Conservation (phyloP, 1,140 invertebrate species). For the Ceratoteleas bidentatus region DNA sequence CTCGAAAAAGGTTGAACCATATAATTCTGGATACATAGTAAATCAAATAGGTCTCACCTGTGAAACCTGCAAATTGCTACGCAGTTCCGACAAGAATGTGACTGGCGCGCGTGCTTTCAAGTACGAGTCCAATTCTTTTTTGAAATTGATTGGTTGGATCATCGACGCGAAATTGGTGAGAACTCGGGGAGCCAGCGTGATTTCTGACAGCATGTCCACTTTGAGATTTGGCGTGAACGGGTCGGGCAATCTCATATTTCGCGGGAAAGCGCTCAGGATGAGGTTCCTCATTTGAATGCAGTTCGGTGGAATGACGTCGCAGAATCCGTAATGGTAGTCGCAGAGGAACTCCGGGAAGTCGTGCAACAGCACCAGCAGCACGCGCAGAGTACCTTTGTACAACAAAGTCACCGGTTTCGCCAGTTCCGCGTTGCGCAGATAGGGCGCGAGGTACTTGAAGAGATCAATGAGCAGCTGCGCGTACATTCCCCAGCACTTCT, state of each 20-base stretch:
- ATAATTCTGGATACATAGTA: too few species aligned
- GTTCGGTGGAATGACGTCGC: slow-evolving; percentile 99
- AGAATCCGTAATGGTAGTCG: slow-evolving; percentile 99
- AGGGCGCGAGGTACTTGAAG: slow-evolving; percentile 98
- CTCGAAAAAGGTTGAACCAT: too few species aligned
- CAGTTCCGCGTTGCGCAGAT: slow-evolving; percentile 97
- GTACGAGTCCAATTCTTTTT: slow-evolving; percentile 98
- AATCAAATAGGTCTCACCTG: slow-evolving; percentile 81
- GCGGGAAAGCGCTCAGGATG: slow-evolving; percentile 97
- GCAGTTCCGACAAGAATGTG: slow-evolving; percentile 95
- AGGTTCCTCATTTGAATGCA: slow-evolving; percentile 99
- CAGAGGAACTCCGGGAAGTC: slow-evolving; percentile 99
- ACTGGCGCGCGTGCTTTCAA: slow-evolving; percentile 96
- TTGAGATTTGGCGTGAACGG: slow-evolving; percentile 99
- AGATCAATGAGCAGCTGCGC: slow-evolving; percentile 96
- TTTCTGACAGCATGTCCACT: slow-evolving; percentile 95
- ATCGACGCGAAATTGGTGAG: slow-evolving; percentile 93
- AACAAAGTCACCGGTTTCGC: slow-evolving; percentile 95
- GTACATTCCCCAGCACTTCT: slow-evolving; percentile 93
- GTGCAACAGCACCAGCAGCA: slow-evolving; percentile 97
- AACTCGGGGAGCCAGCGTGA: slow-evolving; percentile 92
- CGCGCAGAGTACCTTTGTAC: slow-evolving; percentile 97
- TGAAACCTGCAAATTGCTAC: slow-evolving; percentile 92
- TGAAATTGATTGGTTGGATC: slow-evolving; percentile 93
- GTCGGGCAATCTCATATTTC: slow-evolving; percentile 98